Conservation (phyloP, 2,113 vertebrate genomes). For the Puma concolor region DNA sequence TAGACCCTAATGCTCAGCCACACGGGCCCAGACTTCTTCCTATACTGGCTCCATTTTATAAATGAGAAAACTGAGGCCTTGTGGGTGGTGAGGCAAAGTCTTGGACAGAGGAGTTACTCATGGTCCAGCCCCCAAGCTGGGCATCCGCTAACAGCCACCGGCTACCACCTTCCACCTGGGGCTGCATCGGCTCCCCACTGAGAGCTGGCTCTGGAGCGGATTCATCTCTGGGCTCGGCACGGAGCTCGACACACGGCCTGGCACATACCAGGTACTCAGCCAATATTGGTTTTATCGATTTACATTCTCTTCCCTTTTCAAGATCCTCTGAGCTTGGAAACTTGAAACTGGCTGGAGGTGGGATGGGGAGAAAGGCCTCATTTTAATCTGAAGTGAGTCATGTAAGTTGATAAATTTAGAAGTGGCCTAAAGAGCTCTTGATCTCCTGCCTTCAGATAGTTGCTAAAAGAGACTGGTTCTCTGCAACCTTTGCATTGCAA, state of each 20-base stretch:
- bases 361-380: conserved; percentile 34
- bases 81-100: not conserved
- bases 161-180: not conserved
- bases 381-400: conserved; percentile 72
- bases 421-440: conserved; percentile 74
- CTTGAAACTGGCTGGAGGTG: conserved; percentile 35
- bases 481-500: not conserved
- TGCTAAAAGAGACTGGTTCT: conserved; percentile 17
- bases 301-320: conserved; percentile 1
- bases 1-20: not conserved
- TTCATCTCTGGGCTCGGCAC: not conserved
- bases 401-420: conserved; percentile 66
- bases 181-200: not conserved
- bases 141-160: not conserved
- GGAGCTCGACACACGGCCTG: not conserved
- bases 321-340: conserved; percentile 54
- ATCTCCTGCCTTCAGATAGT: conserved; percentile 60
- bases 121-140: not conserved
- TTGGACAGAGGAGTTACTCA: not conserved
- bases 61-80: not conserved
- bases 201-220: not conserved
- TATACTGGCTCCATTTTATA: not conserved
- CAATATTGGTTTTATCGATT: conserved; percentile 54
- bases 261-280: not conserved
- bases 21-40: not conserved